A percentile compares a stretch with the other conserved stretches of the same genome.
phyloP scores from a whole-genome alignment of 2,113 vertebrate genomes.

The Cyprinodon brontotheroides region DNA sequence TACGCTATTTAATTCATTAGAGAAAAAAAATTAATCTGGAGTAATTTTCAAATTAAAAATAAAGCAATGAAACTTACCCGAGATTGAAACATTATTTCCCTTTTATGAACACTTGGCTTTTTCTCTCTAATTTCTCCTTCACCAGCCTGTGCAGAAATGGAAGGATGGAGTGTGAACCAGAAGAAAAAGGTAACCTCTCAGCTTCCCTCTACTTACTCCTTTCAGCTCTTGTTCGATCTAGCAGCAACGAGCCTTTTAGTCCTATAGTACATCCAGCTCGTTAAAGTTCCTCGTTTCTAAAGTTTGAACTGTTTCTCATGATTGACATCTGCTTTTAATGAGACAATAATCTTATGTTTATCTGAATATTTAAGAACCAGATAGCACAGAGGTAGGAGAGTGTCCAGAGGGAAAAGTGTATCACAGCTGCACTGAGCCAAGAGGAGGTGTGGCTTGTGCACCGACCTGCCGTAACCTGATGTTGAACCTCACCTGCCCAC shows the following conservation, averaged over 20 bases:
- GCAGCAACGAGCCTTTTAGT: conserved; percentile 68
- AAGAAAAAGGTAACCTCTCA: conserved; percentile 75
- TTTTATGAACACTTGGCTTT: conserved; percentile 28
- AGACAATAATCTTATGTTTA: conserved; percentile 3
- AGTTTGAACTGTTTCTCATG: conserved; percentile 59
- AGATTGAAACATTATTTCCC: conserved; percentile 37
- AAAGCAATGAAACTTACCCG: conserved; percentile 37
- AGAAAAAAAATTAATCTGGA: conserved; percentile 41
- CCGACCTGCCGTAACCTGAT: conserved; percentile 93
- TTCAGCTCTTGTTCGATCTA: conserved; percentile 42
- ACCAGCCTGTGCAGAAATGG: conserved; percentile 80
- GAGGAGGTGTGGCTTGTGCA: conserved; percentile 89
- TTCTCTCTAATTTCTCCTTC: conserved; percentile 35
- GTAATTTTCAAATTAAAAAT: conserved; percentile 44
- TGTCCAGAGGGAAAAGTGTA: conserved; percentile 94
- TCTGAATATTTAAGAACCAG: conserved; percentile 69
- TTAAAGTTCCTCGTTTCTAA: conserved; percentile 63
- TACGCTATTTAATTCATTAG: conserved; percentile 9
- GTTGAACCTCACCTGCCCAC: conserved; percentile 96
- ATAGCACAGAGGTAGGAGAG: conserved; percentile 75
- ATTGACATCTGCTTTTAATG: conserved; percentile 36
- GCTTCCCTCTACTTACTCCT: conserved; percentile 13
- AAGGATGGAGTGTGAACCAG: conserved; percentile 78
- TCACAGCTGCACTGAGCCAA: conserved; percentile 90
- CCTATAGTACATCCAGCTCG: conserved; percentile 36